Base-by-base conservation (phyloP, 2,888 invertebrate genomes). In the Clivina fossor region DNA sequence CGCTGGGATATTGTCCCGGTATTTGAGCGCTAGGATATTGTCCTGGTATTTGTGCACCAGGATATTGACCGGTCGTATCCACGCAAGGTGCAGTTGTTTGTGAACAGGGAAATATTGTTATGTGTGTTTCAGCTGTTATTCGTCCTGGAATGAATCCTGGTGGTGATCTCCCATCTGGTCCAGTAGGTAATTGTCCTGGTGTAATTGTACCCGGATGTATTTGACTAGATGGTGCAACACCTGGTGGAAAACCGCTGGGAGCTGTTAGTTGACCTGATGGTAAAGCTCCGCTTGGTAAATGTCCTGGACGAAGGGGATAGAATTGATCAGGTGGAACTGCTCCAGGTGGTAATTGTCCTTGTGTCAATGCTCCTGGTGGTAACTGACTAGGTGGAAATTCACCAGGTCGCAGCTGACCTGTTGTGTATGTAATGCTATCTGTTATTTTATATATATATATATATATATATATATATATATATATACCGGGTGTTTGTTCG, bases 51-150 rank as follows among this genome's bases (percentile, higher is more conserved):
- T 47, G 48, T n/a, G 16, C 33, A 13, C 47, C 55, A 9, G 41
- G 32, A 24, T 43, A 43, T 22, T 24, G 22, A 9, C 26, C 40
- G 9, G 4, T 18, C 7, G 37, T 4, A 13, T 8, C 4, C 11
- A 16, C 15, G 7, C 16, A 15, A 37, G 37, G 37, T 15, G 11
- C 48, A 13, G 13, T 15, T 13, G 19, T 43, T 3, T 30, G 30
- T 32, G 37, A 9, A 2, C 43, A 43, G 13, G 43, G 37, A 5
- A n/a, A n/a, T n/a, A 53, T 41, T 24, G 53, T 53, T 19, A 53
- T 53, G 11, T 44, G 37, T 9, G 53, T 53, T 44, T 53, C 53
- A 13, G 53, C 53, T 11, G 53, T 53, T 20, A 53, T 53, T 53
- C 37, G 43, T 4, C 53, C 44, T 15, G 51, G 51, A 24, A 35